Percentiles rank a stretch among this genome's conserved stretches.
Conservation (phyloP, 2,888 invertebrate genomes). For the Eupithecia vulgata region DNA sequence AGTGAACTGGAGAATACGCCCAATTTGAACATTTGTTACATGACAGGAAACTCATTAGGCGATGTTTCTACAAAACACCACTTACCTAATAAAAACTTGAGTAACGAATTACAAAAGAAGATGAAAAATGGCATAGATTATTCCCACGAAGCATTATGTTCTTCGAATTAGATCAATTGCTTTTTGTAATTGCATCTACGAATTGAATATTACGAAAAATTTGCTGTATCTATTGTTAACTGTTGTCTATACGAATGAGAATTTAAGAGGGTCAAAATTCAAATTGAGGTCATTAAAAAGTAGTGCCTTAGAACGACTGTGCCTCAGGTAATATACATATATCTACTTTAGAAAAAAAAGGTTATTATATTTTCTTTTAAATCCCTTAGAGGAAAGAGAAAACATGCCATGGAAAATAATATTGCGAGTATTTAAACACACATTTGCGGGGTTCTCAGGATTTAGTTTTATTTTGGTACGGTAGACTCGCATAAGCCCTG, state of each 20-base stretch:
- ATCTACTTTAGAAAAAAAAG: no score
- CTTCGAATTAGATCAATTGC: slow-evolving; percentile 41
- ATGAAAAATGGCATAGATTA: slow-evolving; percentile 42
- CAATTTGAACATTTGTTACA: slow-evolving; percentile 7
- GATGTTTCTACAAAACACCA: slow-evolving; percentile 29
- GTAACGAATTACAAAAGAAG: slow-evolving; percentile 40
- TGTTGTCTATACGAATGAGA: background rate
- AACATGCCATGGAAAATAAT: background rate
- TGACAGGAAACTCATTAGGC: slow-evolving; percentile 22
- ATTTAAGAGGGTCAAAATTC: background rate
- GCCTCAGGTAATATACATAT: no score
- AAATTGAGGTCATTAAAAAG: slow-evolving; percentile 5
- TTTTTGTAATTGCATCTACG: slow-evolving; percentile 36
- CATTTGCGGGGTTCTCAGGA: no score
- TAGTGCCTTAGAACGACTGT: background rate
- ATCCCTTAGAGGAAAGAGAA: no score
- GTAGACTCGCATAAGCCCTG: no score
- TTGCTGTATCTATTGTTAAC: slow-evolving; percentile 6
- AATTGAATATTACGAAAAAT: slow-evolving; percentile 39
- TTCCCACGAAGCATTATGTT: slow-evolving; percentile 42
- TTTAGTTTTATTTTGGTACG: no score
- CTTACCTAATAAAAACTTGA: slow-evolving; percentile 35
- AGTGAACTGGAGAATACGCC: background rate
- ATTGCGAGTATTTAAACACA: background rate
- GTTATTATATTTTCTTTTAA: no score